Base-by-base conservation (phyloP, 1,140 invertebrate genomes). In the Lutraria rhynchaena region DNA sequence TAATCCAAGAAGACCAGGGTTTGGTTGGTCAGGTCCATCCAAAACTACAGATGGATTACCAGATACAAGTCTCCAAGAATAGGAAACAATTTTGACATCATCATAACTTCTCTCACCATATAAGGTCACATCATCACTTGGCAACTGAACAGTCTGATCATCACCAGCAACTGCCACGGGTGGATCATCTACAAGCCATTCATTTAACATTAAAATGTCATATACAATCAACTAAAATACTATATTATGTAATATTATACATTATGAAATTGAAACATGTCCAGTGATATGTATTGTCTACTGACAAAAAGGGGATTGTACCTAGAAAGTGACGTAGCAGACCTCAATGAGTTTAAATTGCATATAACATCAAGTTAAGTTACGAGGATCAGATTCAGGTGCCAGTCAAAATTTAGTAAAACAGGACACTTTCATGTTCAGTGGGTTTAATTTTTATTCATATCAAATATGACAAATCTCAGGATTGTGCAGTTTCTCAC, bases 81-180 rank as follows among this genome's bases (percentile, higher is more conserved):
- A 80, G 15, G 49, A 41, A 1, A 70, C 63, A 35, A 80, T 70
- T 15, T 53, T 24, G 35, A 70, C 49, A 51, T 80, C 76, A 60
- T 80, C 76, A 24, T 44, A 41, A 35, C 76, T 80, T 19, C 27
- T 19, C 7, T 55, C 31, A 15, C 76, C 76, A 49, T 49, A 55
- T 22, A 80, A 13, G 1, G 29, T 46, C 7, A 70, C 65, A 27
- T 0, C 9, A 46, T 60, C 65, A 1, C 0, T 2, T 3, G 76
- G 76, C 19, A 70, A 27, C 49, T 69, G 49, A 58, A 80, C 22
- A 0, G 51, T 70, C 2, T 27, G 33, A 31, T 80, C 76, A 1
- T 31, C 35, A 29, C 76, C 65, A 24, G 76, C 65, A 33, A 69
- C 46, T 1, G 76, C 76, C 5, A 70, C 27, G 0, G 76, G 76